Base-by-base conservation (phyloP, 2,113 vertebrate species). In the Maccullochella peelii region DNA sequence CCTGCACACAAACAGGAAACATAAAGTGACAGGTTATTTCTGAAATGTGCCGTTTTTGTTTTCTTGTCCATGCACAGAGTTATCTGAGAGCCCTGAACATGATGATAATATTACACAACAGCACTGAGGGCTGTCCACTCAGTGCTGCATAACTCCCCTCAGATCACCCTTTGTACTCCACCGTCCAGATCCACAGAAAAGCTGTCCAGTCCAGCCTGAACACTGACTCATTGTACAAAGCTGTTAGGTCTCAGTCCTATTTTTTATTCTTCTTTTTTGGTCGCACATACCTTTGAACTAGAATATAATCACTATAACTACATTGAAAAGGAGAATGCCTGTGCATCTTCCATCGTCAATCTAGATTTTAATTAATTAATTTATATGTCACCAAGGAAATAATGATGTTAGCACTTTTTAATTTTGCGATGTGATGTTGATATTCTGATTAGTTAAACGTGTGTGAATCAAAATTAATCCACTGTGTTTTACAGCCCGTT, bases 61-160 rank as follows among this genome's bases (percentile, higher is more conserved):
- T 58, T 65, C 80, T 23, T 79, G 69, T 83, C 70, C 68, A 62
- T 72, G 57, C 77, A 81, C 63, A 70, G 50, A 74, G 61, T 70
- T 77, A 73, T 18, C 38, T 27, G 18, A 83, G 55, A 67, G 83
- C 42, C 20, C 10, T 54, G 76, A 76, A 79, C 61, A 81, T 4
- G 30, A 80, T 38, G 70, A 44, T 76, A 59, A 89, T 59, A 71
- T 77, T 81, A 84, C 79, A 84, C 85, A 89, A 79, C 85, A 89
- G 63, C 82, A 70, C 72, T 75, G 79, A 86, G 69, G 67, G 84
- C 78, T 76, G 68, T 83, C 79, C 78, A 73, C 70, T 86, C 80
- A 81, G 47, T 59, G 25, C 65, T 70, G 82, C 59, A 7, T 58
- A 44, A 68, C 50, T 82, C 71, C 23, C 73, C 59, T 79, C 67